Percentiles rank a stretch among this genome's conserved stretches.
phyloP scores from a whole-genome alignment of 1,140 invertebrate species.

The Scaptomyza graminum region DNA sequence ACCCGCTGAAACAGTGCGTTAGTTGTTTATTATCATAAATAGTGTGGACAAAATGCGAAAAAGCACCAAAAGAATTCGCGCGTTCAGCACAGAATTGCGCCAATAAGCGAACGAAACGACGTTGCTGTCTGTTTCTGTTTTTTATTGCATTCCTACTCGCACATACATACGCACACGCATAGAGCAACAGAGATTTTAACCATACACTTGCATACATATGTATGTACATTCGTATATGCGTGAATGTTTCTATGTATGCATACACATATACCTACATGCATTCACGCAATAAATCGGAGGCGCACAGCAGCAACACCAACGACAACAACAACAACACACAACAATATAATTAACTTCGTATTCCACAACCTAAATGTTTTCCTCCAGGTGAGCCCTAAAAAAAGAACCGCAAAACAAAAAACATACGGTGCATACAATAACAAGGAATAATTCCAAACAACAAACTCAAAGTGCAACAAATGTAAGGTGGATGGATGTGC shows the following conservation, averaged over 20 bases:
- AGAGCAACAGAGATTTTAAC: conserved; percentile 74
- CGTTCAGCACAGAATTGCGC: conserved; percentile 74
- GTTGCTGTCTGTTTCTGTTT: conserved; percentile 56
- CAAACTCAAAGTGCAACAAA: conserved; percentile 52
- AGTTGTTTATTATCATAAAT: conserved; percentile 39
- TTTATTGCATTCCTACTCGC: conserved; percentile 67
- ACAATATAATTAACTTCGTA: conserved; percentile 44
- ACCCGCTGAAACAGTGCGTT: conserved; percentile 25
- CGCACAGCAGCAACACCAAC: conserved; percentile 51
- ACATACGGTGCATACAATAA: neutral
- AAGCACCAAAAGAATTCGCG: conserved; percentile 50
- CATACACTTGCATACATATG: conserved; percentile 44
- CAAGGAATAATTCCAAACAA: neutral
- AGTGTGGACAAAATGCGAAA: conserved; percentile 22
- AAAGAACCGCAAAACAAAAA: conserved; percentile 7
- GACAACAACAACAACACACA: conserved; percentile 37
- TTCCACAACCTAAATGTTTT: conserved; percentile 60
- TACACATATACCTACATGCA: conserved; percentile 52
- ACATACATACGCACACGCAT: conserved; percentile 46
- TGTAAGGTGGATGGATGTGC: conserved; percentile 43
- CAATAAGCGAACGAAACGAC: conserved; percentile 71
- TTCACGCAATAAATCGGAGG: conserved; percentile 61
- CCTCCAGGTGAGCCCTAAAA: conserved; percentile 59
- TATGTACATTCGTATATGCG: conserved; percentile 13
- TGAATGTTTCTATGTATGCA: conserved; percentile 14